These are phyloP conservation scores for Melinaea menophilus DNA, from an alignment of 2,888 invertebrate genomes.

Conservation along the genomic window DNA sequence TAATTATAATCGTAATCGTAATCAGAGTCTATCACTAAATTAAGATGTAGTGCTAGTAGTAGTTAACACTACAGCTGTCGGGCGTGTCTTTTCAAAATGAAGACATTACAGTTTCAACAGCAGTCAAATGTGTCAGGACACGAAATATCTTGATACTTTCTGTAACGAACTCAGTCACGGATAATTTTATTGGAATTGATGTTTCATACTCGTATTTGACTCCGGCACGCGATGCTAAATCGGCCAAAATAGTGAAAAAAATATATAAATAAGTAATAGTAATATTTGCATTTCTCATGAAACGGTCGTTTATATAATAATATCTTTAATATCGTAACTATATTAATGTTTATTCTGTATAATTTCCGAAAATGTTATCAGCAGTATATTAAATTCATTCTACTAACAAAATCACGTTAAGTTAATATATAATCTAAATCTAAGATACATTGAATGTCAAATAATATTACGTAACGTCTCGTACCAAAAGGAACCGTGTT, in stretches of 20 bases:
- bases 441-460: conserved; percentile 38
- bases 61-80: conserved; percentile 6
- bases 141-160: conserved; percentile 27
- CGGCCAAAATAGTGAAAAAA: not conserved
- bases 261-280: not conserved
- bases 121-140: conserved; percentile 25
- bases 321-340: too few relatives aligned
- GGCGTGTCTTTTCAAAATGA: conserved; percentile 16
- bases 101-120: conserved; percentile 21
- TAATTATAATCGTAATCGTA: not conserved
- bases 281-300: not conserved
- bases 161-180: conserved; percentile 24
- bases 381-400: not conserved
- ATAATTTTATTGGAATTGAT: conserved; percentile 13
- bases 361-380: too few relatives aligned
- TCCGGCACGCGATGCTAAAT: conserved; percentile 7
- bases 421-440: conserved; percentile 31
- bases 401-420: conserved; percentile 14
- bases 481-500: conserved; percentile 38
- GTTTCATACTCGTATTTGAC: conserved; percentile 12
- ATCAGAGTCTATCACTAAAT: not conserved
- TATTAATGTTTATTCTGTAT: too few relatives aligned
- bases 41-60: not conserved
- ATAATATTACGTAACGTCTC: conserved; percentile 41
- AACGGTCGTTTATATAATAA: too few relatives aligned